Evolutionary conservation across 2,113 vertebrate species (phyloP).

Genomic region (Dendropsophus ebraccatus): DNA sequence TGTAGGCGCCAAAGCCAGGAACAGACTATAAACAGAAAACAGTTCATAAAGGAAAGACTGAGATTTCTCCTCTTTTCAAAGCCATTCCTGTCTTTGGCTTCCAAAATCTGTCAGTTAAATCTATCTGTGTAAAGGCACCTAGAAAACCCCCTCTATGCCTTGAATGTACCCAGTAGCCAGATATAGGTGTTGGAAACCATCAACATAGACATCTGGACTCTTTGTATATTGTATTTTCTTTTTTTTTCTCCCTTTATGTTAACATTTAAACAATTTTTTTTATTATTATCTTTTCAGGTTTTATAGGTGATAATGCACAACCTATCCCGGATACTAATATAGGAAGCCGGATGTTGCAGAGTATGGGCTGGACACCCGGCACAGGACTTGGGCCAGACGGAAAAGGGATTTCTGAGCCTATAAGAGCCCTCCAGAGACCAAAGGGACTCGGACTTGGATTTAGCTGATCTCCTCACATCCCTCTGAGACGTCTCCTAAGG

Average conservation of each 20-base stretch:
- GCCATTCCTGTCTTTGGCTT: too few relatives aligned
- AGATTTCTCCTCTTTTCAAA: too few relatives aligned
- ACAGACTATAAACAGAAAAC: too few relatives aligned
- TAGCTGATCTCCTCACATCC: constrained; percentile 76
- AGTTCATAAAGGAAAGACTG: too few relatives aligned
- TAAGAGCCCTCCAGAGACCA: constrained; percentile 89
- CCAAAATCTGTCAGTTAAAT: too few relatives aligned
- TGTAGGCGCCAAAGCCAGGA: too few relatives aligned
- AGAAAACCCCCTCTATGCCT: too few relatives aligned
- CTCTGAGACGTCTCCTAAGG: constrained; percentile 48
- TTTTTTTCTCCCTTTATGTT: not conserved
- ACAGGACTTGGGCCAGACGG: constrained; percentile 91
- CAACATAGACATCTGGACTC: not conserved
- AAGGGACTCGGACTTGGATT: constrained; percentile 93
- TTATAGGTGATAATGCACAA: constrained; percentile 85
- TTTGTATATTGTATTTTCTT: not conserved
- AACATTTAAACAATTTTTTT: not conserved
- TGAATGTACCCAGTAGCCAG: too few relatives aligned
- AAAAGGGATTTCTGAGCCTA: constrained; percentile 90
- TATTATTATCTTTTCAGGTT: constrained; percentile 72
- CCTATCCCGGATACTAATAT: constrained; percentile 91
- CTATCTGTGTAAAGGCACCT: too few relatives aligned
- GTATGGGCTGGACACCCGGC: constrained; percentile 94
- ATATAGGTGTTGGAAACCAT: not conserved
- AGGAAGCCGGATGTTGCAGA: constrained; percentile 94